Conservation (phyloP, 2,797 vertebrate genomes). For the Centroberyx gerrardi region DNA sequence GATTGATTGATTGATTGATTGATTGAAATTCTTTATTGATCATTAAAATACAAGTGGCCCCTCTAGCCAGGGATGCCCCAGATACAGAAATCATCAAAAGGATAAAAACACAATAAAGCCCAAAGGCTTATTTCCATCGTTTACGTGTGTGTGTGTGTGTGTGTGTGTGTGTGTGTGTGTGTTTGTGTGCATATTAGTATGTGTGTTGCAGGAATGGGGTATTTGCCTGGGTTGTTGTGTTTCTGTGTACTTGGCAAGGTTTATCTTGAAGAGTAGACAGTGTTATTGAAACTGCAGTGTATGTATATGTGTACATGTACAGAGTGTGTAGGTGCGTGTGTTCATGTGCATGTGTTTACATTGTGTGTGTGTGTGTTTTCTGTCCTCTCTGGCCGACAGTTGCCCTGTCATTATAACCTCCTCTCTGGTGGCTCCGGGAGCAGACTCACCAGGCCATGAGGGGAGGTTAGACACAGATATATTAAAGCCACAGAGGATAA, state of each 20-base stretch:
- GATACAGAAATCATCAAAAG: too few species aligned
- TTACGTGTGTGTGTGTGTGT: background rate
- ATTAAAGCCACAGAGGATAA: conserved; percentile 28
- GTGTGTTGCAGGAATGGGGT: conserved; percentile 2
- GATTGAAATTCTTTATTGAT: too few species aligned
- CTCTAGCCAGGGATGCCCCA: too few species aligned
- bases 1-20: too few species aligned
- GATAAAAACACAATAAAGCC: too few species aligned
- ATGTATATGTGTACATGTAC: background rate
- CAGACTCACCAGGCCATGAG: conserved; percentile 38
- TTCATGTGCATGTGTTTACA: background rate
- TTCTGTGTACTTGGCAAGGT: background rate
- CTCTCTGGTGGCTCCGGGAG: conserved; percentile 33
- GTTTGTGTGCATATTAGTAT: conserved; percentile 9
- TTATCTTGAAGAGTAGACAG: background rate
- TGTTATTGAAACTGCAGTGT: background rate
- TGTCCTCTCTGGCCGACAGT: conserved; percentile 18
- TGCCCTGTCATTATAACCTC: conserved; percentile 59
- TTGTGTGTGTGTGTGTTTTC: conserved; percentile 8
- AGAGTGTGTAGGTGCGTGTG: background rate
- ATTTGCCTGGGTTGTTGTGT: background rate
- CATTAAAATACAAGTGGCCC: too few species aligned
- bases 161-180: conserved; percentile 31
- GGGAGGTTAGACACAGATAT: conserved; percentile 24
- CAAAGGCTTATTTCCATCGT: too few species aligned